A percentile compares a stretch with the other conserved stretches of the same genome.
These are phyloP conservation scores for Rhinoraja longicauda DNA, from an alignment of 2,797 vertebrate species.

Conservation along the genomic window DNA sequence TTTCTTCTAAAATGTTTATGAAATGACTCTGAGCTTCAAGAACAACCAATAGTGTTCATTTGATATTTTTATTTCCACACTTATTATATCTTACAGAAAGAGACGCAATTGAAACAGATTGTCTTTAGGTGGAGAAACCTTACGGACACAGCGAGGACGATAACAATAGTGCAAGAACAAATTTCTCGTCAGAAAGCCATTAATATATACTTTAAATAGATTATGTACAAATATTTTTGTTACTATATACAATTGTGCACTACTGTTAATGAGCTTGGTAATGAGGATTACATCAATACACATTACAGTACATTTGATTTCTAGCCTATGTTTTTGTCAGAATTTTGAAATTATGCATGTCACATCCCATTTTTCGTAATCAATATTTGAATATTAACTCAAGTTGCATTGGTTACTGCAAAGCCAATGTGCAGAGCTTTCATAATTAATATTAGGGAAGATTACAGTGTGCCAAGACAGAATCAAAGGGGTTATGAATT, in stretches of 20 bases:
- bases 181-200: constrained; percentile 49
- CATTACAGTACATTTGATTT: constrained; percentile 40
- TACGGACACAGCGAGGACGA: constrained; percentile 47
- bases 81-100: constrained; percentile 49
- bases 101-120: constrained; percentile 49
- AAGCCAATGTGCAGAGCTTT: constrained; percentile 42
- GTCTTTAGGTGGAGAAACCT: constrained; percentile 48
- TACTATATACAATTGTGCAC: constrained; percentile 53
- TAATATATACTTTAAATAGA: constrained; percentile 46
- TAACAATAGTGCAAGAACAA: constrained; percentile 48
- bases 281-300: constrained; percentile 49
- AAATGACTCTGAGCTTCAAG: not conserved
- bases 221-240: constrained; percentile 56
- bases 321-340: constrained; percentile 44
- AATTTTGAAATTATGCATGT: constrained; percentile 51
- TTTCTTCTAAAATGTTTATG: not conserved
- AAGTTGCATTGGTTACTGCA: constrained; percentile 43
- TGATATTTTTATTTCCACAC: constrained; percentile 53
- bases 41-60: not conserved
- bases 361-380: constrained; percentile 40
- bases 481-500: not conserved
- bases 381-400: constrained; percentile 43
- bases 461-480: constrained; percentile 40
- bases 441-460: constrained; percentile 42
- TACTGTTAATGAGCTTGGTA: constrained; percentile 41